Evolutionary conservation across 2,797 vertebrate species (phyloP), one percentile per base, ranked within the genome.

Genomic region (Onychomys leucogaster): DNA sequence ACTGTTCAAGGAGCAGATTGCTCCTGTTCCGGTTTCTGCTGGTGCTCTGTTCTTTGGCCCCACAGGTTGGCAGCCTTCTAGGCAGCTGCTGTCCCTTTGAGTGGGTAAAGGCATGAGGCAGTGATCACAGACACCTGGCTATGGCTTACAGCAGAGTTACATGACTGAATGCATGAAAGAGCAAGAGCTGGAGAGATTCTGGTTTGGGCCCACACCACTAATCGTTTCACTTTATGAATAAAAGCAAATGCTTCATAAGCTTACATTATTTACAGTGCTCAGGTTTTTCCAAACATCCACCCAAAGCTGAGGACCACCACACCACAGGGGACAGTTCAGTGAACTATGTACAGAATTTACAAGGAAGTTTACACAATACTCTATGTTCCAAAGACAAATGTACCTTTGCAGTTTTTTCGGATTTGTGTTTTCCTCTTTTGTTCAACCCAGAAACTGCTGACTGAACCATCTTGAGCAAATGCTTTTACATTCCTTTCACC

Each of bases 271-370:
- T 98, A 98, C 98, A 98, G 11, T 95, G 96, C 92, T 98, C 93
- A 52, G 91, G 84, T n/a, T 96, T 97, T 95, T 96, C 95, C 95
- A 94, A 97, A 98, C 89, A 97, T 96, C 95, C 97, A 96, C 97
- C 97, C 96, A 94, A 98, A 97, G 95, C 89, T 92, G 94, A 96
- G 89, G 97, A 97, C 96, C 97, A 97, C 94, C 97, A 97, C 83
- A 16, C 94, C 94, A 97, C 96, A 98, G 77, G 95, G 87, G 96
- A 98, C 96, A 92, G 96, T 96, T 98, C 96, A 83, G 81, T 98
- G 97, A 98, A 96, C 97, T 98, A 98, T 98, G 71, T 98, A 98
- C 98, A 98, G 94, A 98, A 98, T 98, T 98, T 98, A 98, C 98
- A 98, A 94, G 89, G 94, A 97, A 97, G 96, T 98, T 97, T 98